phyloP scores from a whole-genome alignment of 64 coral and sea anemone species.

The Catalaphyllia jardinei region DNA sequence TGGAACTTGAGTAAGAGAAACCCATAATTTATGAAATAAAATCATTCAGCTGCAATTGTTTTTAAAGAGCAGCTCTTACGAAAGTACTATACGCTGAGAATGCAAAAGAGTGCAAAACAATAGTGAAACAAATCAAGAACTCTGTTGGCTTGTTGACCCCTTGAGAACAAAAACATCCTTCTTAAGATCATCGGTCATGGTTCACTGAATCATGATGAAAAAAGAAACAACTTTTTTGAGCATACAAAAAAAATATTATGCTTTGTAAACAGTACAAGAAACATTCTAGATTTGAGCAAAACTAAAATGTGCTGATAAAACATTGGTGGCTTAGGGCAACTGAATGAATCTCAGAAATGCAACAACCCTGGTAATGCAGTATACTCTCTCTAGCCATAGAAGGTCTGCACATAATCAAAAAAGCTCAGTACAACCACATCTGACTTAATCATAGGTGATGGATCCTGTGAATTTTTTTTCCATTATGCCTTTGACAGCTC shows the following conservation, averaged over 20 bases:
- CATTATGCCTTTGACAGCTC: background rate
- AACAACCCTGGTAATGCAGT: background rate
- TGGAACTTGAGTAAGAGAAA: background rate
- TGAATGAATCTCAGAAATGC: background rate
- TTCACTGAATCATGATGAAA: slow-evolving; percentile 12
- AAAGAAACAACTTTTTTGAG: slow-evolving; percentile 46
- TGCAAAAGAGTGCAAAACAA: slow-evolving; percentile 37
- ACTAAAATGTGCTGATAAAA: background rate
- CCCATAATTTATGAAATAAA: background rate
- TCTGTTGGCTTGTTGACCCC: slow-evolving; percentile 21
- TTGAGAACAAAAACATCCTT: slow-evolving; percentile 48
- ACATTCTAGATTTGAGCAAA: background rate
- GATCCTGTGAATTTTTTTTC: slow-evolving; percentile 5
- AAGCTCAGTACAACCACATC: background rate
- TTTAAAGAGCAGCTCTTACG: slow-evolving; percentile 26
- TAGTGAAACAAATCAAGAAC: slow-evolving; percentile 19
- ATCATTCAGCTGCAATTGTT: background rate
- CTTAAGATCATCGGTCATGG: slow-evolving; percentile 33
- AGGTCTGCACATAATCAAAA: background rate
- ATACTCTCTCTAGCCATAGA: background rate
- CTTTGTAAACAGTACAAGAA: slow-evolving; percentile 22
- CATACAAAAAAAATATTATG: slow-evolving; percentile 11
- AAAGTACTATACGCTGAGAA: slow-evolving; percentile 4
- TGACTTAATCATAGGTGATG: background rate
- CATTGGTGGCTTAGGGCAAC: background rate